Evolutionary conservation across 1,140 invertebrate species (phyloP).

Genomic region (Drosophila truncata): DNA sequence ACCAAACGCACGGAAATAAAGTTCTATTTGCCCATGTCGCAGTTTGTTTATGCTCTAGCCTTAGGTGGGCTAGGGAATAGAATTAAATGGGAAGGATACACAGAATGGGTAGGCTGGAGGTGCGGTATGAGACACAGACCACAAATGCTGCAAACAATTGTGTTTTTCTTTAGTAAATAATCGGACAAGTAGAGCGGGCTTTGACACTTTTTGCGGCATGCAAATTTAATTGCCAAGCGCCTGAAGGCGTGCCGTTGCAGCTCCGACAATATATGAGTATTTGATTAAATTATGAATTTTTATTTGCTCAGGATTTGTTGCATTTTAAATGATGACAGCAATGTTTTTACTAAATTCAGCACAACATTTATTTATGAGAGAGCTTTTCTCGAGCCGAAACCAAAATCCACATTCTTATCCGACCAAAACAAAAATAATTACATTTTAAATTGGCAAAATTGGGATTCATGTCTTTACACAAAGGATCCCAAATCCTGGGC

Average conservation of each 20-base stretch:
- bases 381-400: conserved; percentile 52
- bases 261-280: conserved; percentile 31
- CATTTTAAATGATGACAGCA: conserved; percentile 58
- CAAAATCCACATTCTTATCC: conserved; percentile 41
- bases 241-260: conserved; percentile 57
- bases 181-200: conserved; percentile 55
- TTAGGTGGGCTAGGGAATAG: conserved; percentile 23
- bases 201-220: conserved; percentile 82
- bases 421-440: conserved; percentile 71
- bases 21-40: conserved; percentile 75
- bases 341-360: conserved; percentile 37
- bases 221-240: conserved; percentile 76
- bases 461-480: conserved; percentile 41
- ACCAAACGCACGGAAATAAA: conserved; percentile 60
- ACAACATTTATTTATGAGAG: conserved; percentile 44
- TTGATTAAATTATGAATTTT: conserved; percentile 77
- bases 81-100: conserved; percentile 22
- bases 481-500: conserved; percentile 28
- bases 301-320: conserved; percentile 53
- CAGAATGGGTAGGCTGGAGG: conserved; percentile 26
- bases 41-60: conserved; percentile 74
- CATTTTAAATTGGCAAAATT: conserved; percentile 64
- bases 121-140: conserved; percentile 35
- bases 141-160: conserved; percentile 80
- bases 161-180: conserved; percentile 83